Evolutionary conservation across 2,113 vertebrate species (phyloP).

Genomic region (Naja naja): DNA sequence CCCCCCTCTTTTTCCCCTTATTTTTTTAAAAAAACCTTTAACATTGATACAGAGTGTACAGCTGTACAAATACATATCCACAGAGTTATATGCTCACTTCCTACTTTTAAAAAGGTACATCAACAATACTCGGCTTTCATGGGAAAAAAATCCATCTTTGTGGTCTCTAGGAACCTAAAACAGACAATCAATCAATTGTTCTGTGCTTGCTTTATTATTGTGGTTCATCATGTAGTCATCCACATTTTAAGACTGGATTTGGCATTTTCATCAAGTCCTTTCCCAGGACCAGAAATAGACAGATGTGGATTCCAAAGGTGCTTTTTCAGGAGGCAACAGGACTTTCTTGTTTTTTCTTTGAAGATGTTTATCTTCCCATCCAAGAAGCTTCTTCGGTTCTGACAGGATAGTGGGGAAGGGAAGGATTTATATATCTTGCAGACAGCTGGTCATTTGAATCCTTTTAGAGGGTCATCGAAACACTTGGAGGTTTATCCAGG

Average conservation of each 20-base stretch:
- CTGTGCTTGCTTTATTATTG: neutral
- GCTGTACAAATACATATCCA: neutral
- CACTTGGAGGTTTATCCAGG: too few relatives aligned
- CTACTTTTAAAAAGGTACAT: neutral
- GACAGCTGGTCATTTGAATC: too few relatives aligned
- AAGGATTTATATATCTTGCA: too few relatives aligned
- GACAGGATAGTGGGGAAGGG: too few relatives aligned
- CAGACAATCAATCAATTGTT: neutral
- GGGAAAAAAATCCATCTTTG: neutral
- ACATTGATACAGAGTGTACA: neutral
- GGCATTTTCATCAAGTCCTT: neutral
- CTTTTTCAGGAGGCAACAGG: too few relatives aligned
- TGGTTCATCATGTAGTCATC: neutral
- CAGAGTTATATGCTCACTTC: neutral
- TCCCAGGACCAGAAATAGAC: neutral
- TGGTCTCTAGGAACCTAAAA: neutral
- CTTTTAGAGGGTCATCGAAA: too few relatives aligned
- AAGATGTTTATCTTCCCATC: too few relatives aligned
- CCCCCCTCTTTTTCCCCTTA: rapidly evolving
- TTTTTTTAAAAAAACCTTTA: neutral
- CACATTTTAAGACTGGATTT: neutral
- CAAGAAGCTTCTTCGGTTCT: too few relatives aligned
- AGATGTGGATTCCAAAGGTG: neutral
- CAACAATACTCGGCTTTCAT: neutral
- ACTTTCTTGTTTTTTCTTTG: too few relatives aligned